Evolutionary conservation across 2,113 vertebrate genomes (phyloP).

Genomic region (Scolopax mira): DNA sequence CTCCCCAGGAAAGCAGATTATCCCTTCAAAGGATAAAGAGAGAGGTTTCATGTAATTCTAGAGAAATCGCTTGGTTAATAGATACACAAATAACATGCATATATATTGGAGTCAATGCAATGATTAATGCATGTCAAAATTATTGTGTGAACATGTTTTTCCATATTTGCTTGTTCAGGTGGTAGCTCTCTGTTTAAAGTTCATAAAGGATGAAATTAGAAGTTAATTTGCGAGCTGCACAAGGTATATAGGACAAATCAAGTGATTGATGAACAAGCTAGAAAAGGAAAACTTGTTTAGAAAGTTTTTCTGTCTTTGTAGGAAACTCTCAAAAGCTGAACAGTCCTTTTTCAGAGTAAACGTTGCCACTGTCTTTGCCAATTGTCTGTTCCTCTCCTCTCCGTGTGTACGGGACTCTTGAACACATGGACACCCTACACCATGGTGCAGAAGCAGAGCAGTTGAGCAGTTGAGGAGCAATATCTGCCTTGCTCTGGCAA

Average conservation of each 20-base stretch:
- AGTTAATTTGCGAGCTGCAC: neutral
- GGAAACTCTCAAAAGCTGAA: neutral
- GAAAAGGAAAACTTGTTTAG: neutral
- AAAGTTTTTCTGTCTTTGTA: neutral
- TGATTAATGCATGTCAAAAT: no score
- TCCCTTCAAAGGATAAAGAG: neutral
- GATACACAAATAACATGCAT: neutral
- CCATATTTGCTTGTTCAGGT: neutral
- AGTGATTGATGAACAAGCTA: neutral
- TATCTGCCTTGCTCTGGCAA: neutral
- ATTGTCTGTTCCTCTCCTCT: neutral
- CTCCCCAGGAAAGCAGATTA: neutral
- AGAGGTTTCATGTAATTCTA: neutral
- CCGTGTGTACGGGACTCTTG: neutral
- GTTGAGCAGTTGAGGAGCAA: neutral
- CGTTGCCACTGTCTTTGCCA: fast-evolving
- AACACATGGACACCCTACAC: neutral
- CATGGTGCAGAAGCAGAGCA: neutral
- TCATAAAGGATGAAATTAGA: neutral
- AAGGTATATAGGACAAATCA: neutral
- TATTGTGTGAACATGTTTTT: neutral
- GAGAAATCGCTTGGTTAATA: neutral
- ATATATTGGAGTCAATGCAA: no score
- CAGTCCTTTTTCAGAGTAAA: neutral
- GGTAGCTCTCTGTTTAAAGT: neutral